Evolutionary conservation across 1,140 invertebrate species (phyloP).

Genomic region (Latrodectus geometricus): DNA sequence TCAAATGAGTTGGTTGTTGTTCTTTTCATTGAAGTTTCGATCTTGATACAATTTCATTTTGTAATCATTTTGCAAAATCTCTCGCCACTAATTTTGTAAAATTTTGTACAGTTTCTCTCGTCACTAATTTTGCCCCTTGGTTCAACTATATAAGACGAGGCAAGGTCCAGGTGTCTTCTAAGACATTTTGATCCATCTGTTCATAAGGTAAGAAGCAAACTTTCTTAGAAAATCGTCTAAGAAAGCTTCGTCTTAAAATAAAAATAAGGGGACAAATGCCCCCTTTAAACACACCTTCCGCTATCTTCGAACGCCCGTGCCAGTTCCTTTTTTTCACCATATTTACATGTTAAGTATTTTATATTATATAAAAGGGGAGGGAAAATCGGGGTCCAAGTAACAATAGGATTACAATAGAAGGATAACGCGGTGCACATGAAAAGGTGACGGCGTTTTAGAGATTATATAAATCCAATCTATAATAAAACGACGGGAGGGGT

Average conservation of each 20-base stretch:
- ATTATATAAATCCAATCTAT: conserved; percentile 55
- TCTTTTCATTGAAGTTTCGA: too few species aligned
- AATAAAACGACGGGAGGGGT: conserved; percentile 45
- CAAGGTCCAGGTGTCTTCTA: conserved; percentile 13
- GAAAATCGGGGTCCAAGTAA: not conserved
- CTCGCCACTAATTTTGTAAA: too few species aligned
- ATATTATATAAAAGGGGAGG: conserved; percentile 40
- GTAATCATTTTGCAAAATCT: too few species aligned
- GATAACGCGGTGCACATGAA: conserved; percentile 26
- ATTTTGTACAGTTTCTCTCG: too few species aligned
- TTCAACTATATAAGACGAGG: too few species aligned
- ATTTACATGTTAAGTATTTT: conserved; percentile 52
- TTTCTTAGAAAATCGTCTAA: conserved; percentile 20
- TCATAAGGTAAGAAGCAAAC: not conserved
- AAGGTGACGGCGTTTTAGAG: conserved; percentile 36
- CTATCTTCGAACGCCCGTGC: conserved; percentile 10
- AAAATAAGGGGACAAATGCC: conserved; percentile 38
- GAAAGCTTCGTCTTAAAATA: conserved; percentile 6
- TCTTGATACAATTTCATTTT: too few species aligned
- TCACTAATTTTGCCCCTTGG: too few species aligned
- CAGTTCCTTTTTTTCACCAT: conserved; percentile 13
- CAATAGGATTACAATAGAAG: conserved; percentile 42
- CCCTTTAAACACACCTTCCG: conserved; percentile 36
- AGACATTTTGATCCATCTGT: conserved; percentile 44
- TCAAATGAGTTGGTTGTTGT: too few species aligned